Percentiles rank a stretch among this genome's conserved stretches.
Evolutionary conservation across 2,797 vertebrate genomes (phyloP).

Genomic region (Rhinogobio ventralis): DNA sequence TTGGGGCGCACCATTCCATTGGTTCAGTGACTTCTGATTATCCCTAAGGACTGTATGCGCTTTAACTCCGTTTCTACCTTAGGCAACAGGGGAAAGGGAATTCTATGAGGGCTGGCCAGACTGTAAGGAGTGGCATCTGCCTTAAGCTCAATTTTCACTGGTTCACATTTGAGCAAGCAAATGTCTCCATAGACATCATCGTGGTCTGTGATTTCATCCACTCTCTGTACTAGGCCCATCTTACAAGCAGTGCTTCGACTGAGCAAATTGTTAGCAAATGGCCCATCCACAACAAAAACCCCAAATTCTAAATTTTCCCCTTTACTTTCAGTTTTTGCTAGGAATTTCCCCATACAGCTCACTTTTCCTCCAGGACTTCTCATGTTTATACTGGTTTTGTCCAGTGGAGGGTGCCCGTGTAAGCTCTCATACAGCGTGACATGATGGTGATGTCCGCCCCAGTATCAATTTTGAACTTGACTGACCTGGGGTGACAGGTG

Average conservation of each 20-base stretch:
- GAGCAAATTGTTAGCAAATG: constrained; percentile 34
- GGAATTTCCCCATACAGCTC: constrained; percentile 32
- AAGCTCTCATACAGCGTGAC: neutral
- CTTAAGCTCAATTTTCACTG: constrained; percentile 30
- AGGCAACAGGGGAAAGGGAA: constrained; percentile 3
- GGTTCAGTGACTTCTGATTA: constrained; percentile 39
- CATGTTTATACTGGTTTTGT: constrained; percentile 3
- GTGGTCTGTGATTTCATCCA: neutral
- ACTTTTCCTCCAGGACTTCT: constrained; percentile 23
- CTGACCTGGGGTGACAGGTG: neutral
- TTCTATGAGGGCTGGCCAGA: neutral
- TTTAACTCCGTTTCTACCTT: constrained; percentile 4
- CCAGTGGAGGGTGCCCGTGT: neutral
- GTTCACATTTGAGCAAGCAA: constrained; percentile 44
- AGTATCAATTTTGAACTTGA: constrained; percentile 36
- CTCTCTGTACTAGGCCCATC: constrained; percentile 44
- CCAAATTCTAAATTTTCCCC: constrained; percentile 6
- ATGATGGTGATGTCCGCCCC: constrained; percentile 23
- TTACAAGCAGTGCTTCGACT: constrained; percentile 1
- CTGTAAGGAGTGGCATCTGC: neutral
- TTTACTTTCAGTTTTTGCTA: neutral
- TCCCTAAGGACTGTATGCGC: neutral
- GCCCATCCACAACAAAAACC: constrained; percentile 20
- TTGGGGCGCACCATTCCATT: constrained; percentile 26
- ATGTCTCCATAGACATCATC: constrained; percentile 16